Percentiles rank a stretch among this genome's conserved stretches.
These are phyloP conservation scores for Rhabdomys dilectus DNA, from an alignment of 2,113 vertebrate species.

Conservation along the genomic window DNA sequence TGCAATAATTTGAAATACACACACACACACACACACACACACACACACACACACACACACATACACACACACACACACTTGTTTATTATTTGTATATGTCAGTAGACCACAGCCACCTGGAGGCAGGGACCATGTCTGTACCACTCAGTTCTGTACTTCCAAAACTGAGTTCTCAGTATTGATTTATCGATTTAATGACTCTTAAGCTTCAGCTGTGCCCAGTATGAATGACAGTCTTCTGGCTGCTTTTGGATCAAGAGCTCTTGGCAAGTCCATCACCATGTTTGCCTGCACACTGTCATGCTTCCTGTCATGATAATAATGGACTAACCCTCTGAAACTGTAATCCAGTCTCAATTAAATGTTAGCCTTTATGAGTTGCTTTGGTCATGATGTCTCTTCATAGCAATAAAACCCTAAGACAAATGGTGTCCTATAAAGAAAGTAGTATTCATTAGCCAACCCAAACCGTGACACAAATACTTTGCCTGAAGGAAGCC, in stretches of 20 bases:
- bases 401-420: too few relatives aligned
- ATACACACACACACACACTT: background rate
- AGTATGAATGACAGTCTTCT: too few relatives aligned
- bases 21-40: background rate
- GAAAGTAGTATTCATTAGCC: background rate
- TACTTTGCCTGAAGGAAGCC: background rate
- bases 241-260: too few relatives aligned
- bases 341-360: too few relatives aligned
- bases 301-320: too few relatives aligned
- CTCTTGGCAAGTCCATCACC: too few relatives aligned
- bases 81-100: background rate
- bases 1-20: background rate
- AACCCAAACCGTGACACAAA: background rate
- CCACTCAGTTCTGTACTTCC: background rate
- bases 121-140: background rate
- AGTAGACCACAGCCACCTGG: background rate
- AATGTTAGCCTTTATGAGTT: too few relatives aligned
- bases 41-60: background rate
- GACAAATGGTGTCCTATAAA: background rate
- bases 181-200: background rate
- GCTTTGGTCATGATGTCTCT: too few relatives aligned
- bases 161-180: background rate
- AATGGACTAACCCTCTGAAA: too few relatives aligned
- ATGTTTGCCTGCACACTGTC: too few relatives aligned
- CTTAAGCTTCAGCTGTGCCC: too few relatives aligned